These are phyloP conservation scores for Enteromius paludinosus DNA, from an alignment of 2,797 vertebrate species.

Conservation along the genomic window DNA sequence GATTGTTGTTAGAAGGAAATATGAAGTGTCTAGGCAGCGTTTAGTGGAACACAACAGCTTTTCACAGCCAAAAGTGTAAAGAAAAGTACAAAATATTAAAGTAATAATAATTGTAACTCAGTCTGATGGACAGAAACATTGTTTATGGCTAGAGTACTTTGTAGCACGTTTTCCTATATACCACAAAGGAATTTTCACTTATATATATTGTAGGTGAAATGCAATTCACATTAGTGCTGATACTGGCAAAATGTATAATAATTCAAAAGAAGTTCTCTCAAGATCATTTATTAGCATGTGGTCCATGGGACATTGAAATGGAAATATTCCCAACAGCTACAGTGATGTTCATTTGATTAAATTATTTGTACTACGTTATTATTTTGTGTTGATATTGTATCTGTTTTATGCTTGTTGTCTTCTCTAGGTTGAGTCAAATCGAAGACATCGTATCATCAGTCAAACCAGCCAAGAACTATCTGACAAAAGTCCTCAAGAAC, in stretches of 20 bases:
- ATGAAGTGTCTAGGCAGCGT: neutral
- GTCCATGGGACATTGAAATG: neutral
- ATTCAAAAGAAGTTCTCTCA: neutral
- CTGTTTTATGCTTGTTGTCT: constrained; percentile 1
- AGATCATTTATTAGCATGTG: neutral
- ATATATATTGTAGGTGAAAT: neutral
- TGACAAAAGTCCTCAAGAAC: constrained; percentile 75
- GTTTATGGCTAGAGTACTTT: neutral
- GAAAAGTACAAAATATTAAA: neutral
- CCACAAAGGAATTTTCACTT: neutral
- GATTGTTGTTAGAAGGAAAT: constrained; percentile 12
- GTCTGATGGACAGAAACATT: neutral
- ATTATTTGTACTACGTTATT: neutral
- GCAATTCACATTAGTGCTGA: neutral
- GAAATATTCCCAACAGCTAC: constrained; percentile 11
- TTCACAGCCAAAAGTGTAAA: neutral
- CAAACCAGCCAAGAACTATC: constrained; percentile 68
- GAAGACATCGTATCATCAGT: constrained; percentile 70
- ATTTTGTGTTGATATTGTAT: neutral
- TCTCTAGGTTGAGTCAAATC: constrained; percentile 72
- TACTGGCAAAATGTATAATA: neutral
- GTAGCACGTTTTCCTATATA: neutral
- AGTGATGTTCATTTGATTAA: neutral
- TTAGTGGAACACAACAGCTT: constrained; percentile 1
- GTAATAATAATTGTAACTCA: neutral